A percentile compares a stretch with the other conserved stretches of the same genome.
These are phyloP conservation scores for Marmota monax DNA, from an alignment of 2,113 vertebrate genomes.

Conservation along the genomic window DNA sequence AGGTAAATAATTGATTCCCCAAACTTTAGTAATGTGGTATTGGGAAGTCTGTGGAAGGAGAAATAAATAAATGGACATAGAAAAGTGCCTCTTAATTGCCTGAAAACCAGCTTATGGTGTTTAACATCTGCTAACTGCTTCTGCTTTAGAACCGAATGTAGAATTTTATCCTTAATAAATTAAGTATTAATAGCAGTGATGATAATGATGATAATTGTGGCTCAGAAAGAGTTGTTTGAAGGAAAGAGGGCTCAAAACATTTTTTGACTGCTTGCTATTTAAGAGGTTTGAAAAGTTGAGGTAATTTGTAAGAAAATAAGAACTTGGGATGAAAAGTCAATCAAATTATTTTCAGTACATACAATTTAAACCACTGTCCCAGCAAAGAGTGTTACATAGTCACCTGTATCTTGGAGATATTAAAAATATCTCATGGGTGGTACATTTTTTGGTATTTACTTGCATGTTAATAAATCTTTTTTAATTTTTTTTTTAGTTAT, in stretches of 20 bases:
- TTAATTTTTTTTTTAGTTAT: too few relatives aligned
- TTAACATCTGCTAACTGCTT: neutral
- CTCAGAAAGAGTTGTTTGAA: neutral
- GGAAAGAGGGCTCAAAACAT: neutral
- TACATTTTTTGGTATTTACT: neutral
- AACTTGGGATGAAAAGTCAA: neutral
- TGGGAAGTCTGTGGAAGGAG: neutral
- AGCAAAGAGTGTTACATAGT: neutral
- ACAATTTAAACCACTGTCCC: neutral
- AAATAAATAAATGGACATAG: neutral
- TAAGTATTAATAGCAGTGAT: neutral
- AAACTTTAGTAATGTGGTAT: neutral
- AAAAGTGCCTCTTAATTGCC: neutral
- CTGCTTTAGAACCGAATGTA: neutral
- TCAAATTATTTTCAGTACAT: neutral
- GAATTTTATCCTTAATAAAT: constrained; percentile 16
- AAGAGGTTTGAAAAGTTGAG: neutral
- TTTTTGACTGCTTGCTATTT: neutral
- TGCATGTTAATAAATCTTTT: neutral
- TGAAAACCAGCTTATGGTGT: neutral
- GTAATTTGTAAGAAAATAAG: constrained; percentile 25
- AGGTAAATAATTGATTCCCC: neutral
- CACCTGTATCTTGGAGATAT: neutral
- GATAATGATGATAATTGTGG: neutral
- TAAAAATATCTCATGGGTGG: neutral